Evolutionary conservation across 2,888 invertebrate species (phyloP), one percentile per base, ranked within the genome.

Genomic region (Pilophorus perplexus): DNA sequence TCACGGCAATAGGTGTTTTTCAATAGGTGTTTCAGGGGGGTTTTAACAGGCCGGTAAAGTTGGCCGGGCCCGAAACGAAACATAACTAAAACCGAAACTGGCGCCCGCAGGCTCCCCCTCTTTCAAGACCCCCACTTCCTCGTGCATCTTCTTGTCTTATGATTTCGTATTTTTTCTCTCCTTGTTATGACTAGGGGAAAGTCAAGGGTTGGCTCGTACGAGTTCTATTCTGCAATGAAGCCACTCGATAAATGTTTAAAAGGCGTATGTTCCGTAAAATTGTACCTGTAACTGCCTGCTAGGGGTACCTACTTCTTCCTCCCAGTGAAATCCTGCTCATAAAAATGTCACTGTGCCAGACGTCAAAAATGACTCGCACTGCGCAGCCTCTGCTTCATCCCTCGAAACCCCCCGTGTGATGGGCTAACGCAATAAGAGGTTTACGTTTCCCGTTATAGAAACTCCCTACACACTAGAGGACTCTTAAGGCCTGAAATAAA

Each of bases 401-500:
- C 33, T 33, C 33, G 6, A 8, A 8, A 8, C 33, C 6, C 12
- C 6, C 33, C 33, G 33, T 33, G 33, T 33, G 6, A 14, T 42
- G 42, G 42, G 42, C 10, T 23, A 54, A 2, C 8, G 16, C 54
- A 28, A 52, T 22, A 38, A 55, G 38, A 33, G 1, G 55, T 38
- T 37, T 37, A 33, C 33, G n/a, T 20, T 1, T 55, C 55, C 55
- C 12, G 16, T 55, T 20, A 55, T 55, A 55, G 55, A 38, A 37
- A 38, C 55, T 23, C 55, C 28, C 52, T 14, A 8, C 18, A 18
- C 27, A 28, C 52, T 20, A 25, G 52, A 46, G 46, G 25, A n/a
- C 52, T 28, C 52, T 52, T 52, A 52, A 27, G 14, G 52, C 52
- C 37, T 37, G 33, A 55, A 55, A 55, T 55, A 55, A 55, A 55